phyloP scores from a whole-genome alignment of 2,888 invertebrate genomes.

The Melanchra persicariae region DNA sequence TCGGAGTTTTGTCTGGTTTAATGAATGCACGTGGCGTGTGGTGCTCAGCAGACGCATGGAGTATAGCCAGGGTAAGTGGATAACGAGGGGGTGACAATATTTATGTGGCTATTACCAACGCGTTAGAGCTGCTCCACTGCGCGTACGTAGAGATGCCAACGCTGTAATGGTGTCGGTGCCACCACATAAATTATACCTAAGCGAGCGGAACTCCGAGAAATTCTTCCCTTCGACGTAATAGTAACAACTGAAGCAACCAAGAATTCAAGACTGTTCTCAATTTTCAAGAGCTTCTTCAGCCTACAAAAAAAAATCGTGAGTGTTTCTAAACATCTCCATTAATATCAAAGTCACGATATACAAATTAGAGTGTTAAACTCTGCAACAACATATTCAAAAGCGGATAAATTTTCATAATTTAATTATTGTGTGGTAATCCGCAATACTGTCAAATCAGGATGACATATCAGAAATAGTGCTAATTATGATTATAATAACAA shows the following conservation, averaged over 20 bases:
- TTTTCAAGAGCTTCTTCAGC: not conserved
- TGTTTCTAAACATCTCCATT: not conserved
- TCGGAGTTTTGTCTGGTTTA: slow-evolving; percentile 15
- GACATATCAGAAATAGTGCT: slow-evolving; percentile 17
- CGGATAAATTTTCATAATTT: slow-evolving; percentile 12
- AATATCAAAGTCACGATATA: slow-evolving; percentile 14
- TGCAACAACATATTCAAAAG: slow-evolving; percentile 13
- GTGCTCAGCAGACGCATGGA: slow-evolving; percentile 14
- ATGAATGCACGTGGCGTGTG: slow-evolving; percentile 30
- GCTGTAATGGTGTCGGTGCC: slow-evolving; percentile 4
- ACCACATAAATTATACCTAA: slow-evolving; percentile 26
- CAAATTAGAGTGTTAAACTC: slow-evolving; percentile 21
- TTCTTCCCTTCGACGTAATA: not conserved
- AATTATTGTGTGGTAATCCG: slow-evolving; percentile 26
- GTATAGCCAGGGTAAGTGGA: slow-evolving; percentile 31
- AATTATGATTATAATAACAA: slow-evolving; percentile 10
- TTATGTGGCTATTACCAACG: slow-evolving; percentile 32
- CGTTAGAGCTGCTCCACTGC: not conserved
- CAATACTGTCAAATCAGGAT: slow-evolving; percentile 34
- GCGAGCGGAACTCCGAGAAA: slow-evolving; percentile 8
- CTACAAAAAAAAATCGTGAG: slow-evolving; percentile 2
- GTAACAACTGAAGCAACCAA: not conserved
- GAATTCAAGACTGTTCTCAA: not conserved
- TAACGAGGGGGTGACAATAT: slow-evolving; percentile 37
- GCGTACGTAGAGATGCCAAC: slow-evolving; percentile 28